These are phyloP conservation scores for Bufo gargarizans DNA, from an alignment of 2,113 vertebrate genomes.

Conservation along the genomic window DNA sequence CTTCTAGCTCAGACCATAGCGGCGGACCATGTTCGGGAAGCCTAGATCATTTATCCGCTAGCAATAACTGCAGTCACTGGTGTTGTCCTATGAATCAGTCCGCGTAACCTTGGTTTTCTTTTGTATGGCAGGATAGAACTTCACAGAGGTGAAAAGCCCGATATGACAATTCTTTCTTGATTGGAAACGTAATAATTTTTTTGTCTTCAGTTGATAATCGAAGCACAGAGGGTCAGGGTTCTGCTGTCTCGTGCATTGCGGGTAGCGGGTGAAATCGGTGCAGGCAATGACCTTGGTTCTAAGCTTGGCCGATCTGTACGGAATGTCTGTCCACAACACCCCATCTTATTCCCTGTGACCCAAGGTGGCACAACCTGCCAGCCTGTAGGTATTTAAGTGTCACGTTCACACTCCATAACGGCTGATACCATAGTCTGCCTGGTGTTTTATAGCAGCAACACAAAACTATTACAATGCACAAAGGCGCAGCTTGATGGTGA, in stretches of 20 bases:
- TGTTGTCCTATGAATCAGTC: background rate
- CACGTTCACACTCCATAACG: background rate
- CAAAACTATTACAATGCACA: background rate
- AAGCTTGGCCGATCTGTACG: background rate
- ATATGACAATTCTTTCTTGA: background rate
- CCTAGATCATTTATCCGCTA: background rate
- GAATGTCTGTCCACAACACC: background rate
- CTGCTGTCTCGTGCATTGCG: slow-evolving; percentile 16
- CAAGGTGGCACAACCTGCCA: background rate
- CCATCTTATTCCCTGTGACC: background rate
- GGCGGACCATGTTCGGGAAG: background rate
- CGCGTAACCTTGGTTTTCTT: background rate
- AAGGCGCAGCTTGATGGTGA: slow-evolving; percentile 1
- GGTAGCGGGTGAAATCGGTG: background rate
- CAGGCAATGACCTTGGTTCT: slow-evolving; percentile 17
- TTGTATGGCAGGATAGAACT: background rate
- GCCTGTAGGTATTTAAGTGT: background rate
- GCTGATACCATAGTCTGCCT: background rate
- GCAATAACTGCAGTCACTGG: background rate
- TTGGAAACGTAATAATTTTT: background rate
- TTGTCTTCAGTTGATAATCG: background rate
- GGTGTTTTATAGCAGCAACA: slow-evolving; percentile 9
- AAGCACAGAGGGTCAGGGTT: slow-evolving; percentile 28
- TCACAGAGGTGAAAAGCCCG: background rate
- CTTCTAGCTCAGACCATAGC: background rate